Conservation (phyloP, 1,140 invertebrate genomes). For the Drosophila nikananu region DNA sequence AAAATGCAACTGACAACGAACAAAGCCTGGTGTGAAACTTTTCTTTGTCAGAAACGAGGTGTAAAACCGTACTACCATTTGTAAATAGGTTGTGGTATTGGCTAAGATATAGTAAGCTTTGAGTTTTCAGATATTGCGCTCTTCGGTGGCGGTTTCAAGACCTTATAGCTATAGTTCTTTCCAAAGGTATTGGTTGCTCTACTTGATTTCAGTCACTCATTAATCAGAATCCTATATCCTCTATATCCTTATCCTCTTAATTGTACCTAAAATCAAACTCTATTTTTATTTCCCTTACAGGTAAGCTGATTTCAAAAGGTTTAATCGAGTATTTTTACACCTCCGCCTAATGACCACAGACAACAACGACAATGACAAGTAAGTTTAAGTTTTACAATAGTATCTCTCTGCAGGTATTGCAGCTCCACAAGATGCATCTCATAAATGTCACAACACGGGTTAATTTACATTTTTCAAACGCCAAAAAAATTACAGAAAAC, state of each 20-base stretch:
- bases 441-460: constrained; percentile 47
- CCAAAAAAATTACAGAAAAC: constrained; percentile 6
- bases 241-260: neutral
- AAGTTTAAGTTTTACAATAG: constrained; percentile 25
- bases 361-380: constrained; percentile 26
- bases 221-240: neutral
- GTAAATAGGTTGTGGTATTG: constrained; percentile 7
- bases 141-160: neutral
- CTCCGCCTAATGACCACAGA: constrained; percentile 30
- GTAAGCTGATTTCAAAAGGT: constrained; percentile 16
- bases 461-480: constrained; percentile 36
- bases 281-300: constrained; percentile 8
- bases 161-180: neutral
- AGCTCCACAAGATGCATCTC: constrained; percentile 8
- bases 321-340: neutral
- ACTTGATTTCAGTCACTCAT: constrained; percentile 10
- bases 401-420: neutral
- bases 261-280: neutral
- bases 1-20: no score
- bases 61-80: neutral
- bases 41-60: neutral
- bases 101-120: constrained; percentile 9
- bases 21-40: constrained; percentile 3
- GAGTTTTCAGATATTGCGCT: constrained; percentile 1
- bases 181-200: neutral